Evolutionary conservation across 2,888 invertebrate genomes (phyloP).

Genomic region (Steromphala cineraria): DNA sequence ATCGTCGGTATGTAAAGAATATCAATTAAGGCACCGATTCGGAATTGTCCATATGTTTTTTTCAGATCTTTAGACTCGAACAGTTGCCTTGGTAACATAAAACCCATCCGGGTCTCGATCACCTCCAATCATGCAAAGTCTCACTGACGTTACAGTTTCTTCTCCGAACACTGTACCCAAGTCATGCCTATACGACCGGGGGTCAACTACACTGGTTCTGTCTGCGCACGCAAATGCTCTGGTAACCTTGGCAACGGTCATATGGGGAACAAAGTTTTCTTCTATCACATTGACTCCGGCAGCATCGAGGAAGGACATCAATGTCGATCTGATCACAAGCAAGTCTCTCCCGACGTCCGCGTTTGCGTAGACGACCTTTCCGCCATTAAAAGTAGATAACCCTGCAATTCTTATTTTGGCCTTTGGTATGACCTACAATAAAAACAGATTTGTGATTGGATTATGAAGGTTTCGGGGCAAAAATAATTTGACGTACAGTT

Average conservation of each 20-base stretch:
- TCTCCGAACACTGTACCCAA: constrained; percentile 66
- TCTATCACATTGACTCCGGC: constrained; percentile 70
- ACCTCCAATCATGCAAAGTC: constrained; percentile 72
- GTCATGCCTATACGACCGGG: constrained; percentile 62
- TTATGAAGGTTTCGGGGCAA: too few relatives aligned
- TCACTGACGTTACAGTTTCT: constrained; percentile 65
- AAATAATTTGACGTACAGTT: too few relatives aligned
- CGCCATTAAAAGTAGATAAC: constrained; percentile 70
- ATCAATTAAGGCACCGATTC: too few relatives aligned
- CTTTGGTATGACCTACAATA: constrained; percentile 27
- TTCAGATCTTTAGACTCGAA: not conserved
- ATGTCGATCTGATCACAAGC: constrained; percentile 59
- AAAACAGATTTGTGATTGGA: too few relatives aligned
- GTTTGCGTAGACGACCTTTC: constrained; percentile 71
- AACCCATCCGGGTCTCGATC: constrained; percentile 70
- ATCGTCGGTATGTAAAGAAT: too few relatives aligned
- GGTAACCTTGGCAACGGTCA: constrained; percentile 74
- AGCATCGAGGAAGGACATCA: constrained; percentile 58
- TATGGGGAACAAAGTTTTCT: constrained; percentile 73
- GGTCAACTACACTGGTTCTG: constrained; percentile 67
- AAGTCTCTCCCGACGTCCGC: constrained; percentile 65
- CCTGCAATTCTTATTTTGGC: constrained; percentile 58
- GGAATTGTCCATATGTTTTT: too few relatives aligned
- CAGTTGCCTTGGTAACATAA: constrained; percentile 52
- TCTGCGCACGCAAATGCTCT: constrained; percentile 61